Base-by-base conservation (phyloP, 2,888 invertebrate genomes). In the Diarsia brunnea region DNA sequence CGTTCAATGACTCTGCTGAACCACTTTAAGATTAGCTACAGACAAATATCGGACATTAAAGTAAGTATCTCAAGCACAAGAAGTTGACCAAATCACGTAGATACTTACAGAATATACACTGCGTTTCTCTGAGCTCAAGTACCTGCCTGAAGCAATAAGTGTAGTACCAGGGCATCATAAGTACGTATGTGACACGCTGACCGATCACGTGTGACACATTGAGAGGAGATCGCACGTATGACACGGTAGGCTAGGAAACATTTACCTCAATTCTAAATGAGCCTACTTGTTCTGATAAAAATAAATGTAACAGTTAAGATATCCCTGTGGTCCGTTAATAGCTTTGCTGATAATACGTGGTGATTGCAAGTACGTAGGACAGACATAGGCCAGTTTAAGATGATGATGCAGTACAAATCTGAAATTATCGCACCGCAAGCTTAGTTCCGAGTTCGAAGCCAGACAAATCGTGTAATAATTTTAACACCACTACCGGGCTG, bases 131-230 rank as follows among this genome's bases (percentile, higher is more conserved):
- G 21, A 38, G 21, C 71, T 47, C 61, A 71, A 76, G 61, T 51
- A 66, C 43, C 43, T 24, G 11, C 14, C 73, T 80, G 73, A 73
- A 80, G 55, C 81, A 80, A 73, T 78, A 65, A 55, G 19, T 63
- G 27, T 55, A 80, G 64, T 80, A 58, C 61, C 16, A 27, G 78
- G 49, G 63, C 67, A 49, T 5, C 47, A 27, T 16, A 61, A 63
- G 47, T 73, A 73, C 58, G 27, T 27, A 2, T 45, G 81, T 65
- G 74, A 81, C 78, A 78, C 3, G 55, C 49, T 77, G 77, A 77
- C 77, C 77, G 49, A 65, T 21, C 78, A 81, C 78, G 81, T 81
- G 55, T n/a, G 27, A n/a, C 64, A 45, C 81, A 51, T 81, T 60
- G 38, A 38, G 58, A 60, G 73, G 12, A 76, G 63, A 12, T 73